Evolutionary conservation across 2,797 vertebrate species (phyloP).

Genomic region (Diceros bicornis): DNA sequence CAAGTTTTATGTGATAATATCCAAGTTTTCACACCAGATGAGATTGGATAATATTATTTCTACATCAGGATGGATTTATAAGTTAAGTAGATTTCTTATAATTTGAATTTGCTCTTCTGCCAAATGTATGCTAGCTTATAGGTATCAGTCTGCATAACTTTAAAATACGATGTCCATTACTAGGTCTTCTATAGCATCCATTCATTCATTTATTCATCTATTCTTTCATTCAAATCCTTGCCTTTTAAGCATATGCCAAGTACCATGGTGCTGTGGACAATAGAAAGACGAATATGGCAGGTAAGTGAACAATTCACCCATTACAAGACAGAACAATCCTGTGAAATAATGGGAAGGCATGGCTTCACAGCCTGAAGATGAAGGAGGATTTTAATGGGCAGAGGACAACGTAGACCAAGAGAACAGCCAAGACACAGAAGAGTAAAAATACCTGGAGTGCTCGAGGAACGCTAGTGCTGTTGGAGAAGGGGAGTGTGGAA

Average conservation of each 20-base stretch:
- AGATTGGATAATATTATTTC: constrained; percentile 27
- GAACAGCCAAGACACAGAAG: not conserved
- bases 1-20: constrained; percentile 58
- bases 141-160: not conserved
- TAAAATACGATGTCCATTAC: not conserved
- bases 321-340: not conserved
- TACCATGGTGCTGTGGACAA: not conserved
- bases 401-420: not conserved
- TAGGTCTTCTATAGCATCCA: not conserved
- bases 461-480: too few relatives aligned
- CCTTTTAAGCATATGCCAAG: not conserved
- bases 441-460: not conserved
- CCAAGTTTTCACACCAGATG: not conserved
- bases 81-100: not conserved
- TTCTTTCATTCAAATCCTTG: constrained; percentile 15
- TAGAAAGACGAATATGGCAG: not conserved
- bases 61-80: constrained; percentile 20
- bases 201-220: not conserved
- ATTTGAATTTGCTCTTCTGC: not conserved
- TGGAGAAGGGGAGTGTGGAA: not conserved
- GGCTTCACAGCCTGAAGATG: not conserved
- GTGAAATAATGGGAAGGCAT: not conserved
- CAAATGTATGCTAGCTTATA: not conserved
- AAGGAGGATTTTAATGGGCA: not conserved
- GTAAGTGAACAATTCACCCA: not conserved